These are phyloP conservation scores for Acromyrmex echinatior DNA, from an alignment of 1,140 invertebrate species.

Conservation along the genomic window DNA sequence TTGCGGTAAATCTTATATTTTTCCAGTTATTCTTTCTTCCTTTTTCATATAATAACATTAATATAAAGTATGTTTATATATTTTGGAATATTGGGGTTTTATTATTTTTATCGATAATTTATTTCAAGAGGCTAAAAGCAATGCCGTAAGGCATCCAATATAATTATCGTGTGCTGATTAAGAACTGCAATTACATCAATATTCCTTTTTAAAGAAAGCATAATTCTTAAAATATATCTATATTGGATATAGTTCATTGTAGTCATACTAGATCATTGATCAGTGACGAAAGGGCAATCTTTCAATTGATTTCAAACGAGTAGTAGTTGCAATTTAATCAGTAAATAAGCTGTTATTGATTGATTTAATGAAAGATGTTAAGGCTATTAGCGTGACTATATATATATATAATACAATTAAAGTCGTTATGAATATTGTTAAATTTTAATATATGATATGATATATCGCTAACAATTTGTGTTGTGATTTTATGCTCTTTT, in stretches of 20 bases:
- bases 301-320: constrained; percentile 47
- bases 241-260: not conserved
- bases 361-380: constrained; percentile 32
- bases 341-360: constrained; percentile 1
- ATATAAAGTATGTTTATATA: not conserved
- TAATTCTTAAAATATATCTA: constrained; percentile 17
- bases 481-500: no score
- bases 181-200: not conserved
- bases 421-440: not conserved
- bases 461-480: no score
- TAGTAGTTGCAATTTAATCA: constrained; percentile 45
- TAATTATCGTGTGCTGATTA: constrained; percentile 3
- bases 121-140: not conserved
- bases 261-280: constrained; percentile 15
- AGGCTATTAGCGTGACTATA: constrained; percentile 7
- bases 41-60: not conserved
- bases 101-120: not conserved
- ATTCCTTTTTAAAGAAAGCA: not conserved
- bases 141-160: not conserved
- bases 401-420: not conserved
- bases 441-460: no score
- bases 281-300: not conserved
- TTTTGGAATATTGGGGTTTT: not conserved
- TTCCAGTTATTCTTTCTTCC: not conserved
- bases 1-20: not conserved